Evolutionary conservation across 2,888 invertebrate species (phyloP), one percentile per base, ranked within the genome.

Genomic region (Nudaria mundana): DNA sequence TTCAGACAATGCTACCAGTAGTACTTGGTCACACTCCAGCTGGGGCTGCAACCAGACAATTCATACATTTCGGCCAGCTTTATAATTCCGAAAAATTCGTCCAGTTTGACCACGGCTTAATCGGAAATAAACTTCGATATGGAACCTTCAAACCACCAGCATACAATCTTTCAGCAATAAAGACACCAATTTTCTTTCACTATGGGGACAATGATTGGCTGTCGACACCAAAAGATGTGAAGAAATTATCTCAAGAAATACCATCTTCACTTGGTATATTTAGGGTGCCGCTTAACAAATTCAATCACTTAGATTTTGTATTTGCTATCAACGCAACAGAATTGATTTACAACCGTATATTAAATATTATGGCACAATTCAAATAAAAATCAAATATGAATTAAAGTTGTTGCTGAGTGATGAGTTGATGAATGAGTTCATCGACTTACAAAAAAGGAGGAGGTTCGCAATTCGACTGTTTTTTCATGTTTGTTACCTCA

Each of bases 241-340:
- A 79, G 13, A 76, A 53, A 47, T 55, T 91, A 13, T 69, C 77
- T n/a, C 48, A 53, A 22, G 73, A 83, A 60, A 63, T 91, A 0
- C 75, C 79, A 8, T 73, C 80, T 7, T 75, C 76, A 0, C 53
- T 90, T 1, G 90, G 88, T n/a, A 82, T 83, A 55, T 86, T 80
- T 48, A 69, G 80, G 56, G 88, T 91, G 0, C 78, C 85, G 0
- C 52, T 87, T 31, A 52, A 72, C 3, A 73, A 83, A 37, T 90
- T 90, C 59, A 91, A 89, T 53, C 92, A 92, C 59, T 63, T 92
- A 30, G 92, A 92, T 60, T 90, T 91, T 52, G 76, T 92, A 3
- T 91, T 90, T 57, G 91, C 89, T 2, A 90, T 81, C 32, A 84
- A 91, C 58, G 92, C 90, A 0, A 88, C 91, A 13, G 81, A 74